phyloP scores from a whole-genome alignment of 1,140 invertebrate species.

The Drosophila equinoxialis region DNA sequence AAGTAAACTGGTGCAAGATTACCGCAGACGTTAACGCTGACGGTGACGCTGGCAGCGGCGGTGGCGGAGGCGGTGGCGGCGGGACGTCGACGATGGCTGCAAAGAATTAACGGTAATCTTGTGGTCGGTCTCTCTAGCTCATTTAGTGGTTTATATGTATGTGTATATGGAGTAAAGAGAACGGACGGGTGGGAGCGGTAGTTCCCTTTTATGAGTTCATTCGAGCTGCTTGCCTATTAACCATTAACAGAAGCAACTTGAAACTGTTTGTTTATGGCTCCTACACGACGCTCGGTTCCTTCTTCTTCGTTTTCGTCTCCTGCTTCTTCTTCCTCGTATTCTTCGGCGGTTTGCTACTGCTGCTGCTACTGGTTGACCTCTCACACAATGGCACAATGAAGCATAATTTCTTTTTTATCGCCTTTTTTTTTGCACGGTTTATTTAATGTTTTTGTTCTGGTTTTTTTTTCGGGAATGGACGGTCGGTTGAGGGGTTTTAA shows the following conservation, averaged over 20 bases:
- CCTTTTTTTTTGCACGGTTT: slow-evolving; percentile 33
- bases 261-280: slow-evolving; percentile 25
- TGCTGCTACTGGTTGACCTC: slow-evolving; percentile 54
- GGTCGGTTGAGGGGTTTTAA: slow-evolving; percentile 66
- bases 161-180: background rate
- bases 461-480: slow-evolving; percentile 32
- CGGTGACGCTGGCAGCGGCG: slow-evolving; percentile 8
- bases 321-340: slow-evolving; percentile 32
- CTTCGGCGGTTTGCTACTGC: slow-evolving; percentile 16
- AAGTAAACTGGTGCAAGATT: slow-evolving; percentile 46
- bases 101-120: slow-evolving; percentile 69
- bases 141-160: slow-evolving; percentile 30
- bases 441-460: slow-evolving; percentile 35
- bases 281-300: slow-evolving; percentile 23
- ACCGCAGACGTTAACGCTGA: slow-evolving; percentile 35
- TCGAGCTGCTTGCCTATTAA: slow-evolving; percentile 69
- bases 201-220: slow-evolving; percentile 74
- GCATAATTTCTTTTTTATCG: slow-evolving; percentile 80
- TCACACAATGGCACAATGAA: slow-evolving; percentile 68
- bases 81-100: slow-evolving; percentile 25
- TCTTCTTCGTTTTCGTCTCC: slow-evolving; percentile 25
- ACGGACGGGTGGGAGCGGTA: slow-evolving; percentile 8
- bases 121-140: slow-evolving; percentile 45
- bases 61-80: slow-evolving; percentile 3
- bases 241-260: slow-evolving; percentile 30